Evolutionary conservation across 2,888 invertebrate genomes (phyloP), one percentile per base, ranked within the genome.

Genomic region (Drosophila lacicola): DNA sequence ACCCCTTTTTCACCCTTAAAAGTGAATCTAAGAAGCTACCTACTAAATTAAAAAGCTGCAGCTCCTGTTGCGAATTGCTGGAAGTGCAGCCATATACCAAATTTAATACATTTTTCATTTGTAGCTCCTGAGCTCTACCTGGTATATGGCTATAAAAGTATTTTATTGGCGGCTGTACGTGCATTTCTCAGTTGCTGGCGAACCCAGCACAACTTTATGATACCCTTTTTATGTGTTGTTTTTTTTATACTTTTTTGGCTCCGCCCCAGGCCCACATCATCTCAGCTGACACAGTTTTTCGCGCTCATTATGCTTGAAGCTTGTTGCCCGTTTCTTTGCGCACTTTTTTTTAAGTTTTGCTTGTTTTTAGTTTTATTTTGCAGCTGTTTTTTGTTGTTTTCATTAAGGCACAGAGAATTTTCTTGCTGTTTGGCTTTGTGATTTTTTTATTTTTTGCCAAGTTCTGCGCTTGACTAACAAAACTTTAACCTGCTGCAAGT

Each of bases 201-300:
- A 36, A 39, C 17, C 36, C 9, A 9, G 44, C 6, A 5, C 42
- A 49, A 64, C 44, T 65, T 64, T 29, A 50, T 50, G 50, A 37
- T 44, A 21, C n/a, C 13, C 25, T 17, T 55, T 55, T 55, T 45
- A 45, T 45, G 45, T 45, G 34, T 37, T 36, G 21, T 4, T 44
- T 8, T 6, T 56, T 33, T 54, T 41, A 29, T 44, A n/a, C 21
- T 4, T 41, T 44, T 29, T 47, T 37, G 44, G 44, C 47, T 69
- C 17, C 19, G 8, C 46, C 29, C 33, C 2, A 11, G 21, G 68
- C 54, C 13, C 21, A 51, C 54, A 64, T 69, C 80, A 64, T 33
- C 71, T 63, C 63, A 56, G 65, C 82, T 83, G 83, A 82, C 83
- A 83, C 86, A 85, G 85, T 88, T 88, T 78, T 77, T 25, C 17